Evolutionary conservation across 2,113 vertebrate species (phyloP), one percentile per base, ranked within the genome.

Genomic region (Epinephelus lanceolatus): DNA sequence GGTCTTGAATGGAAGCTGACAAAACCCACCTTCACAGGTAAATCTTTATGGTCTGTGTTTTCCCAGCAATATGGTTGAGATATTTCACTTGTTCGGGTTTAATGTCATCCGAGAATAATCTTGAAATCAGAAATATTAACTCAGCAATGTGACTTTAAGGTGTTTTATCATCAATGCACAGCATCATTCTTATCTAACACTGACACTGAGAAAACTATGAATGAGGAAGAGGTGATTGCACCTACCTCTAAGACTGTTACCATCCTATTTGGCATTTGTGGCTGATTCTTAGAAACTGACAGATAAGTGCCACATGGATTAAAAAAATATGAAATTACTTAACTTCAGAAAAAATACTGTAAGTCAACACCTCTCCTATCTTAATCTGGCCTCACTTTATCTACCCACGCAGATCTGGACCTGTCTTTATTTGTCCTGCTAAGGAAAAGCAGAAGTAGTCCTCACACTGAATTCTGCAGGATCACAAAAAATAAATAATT

Each of bases 101-200:
- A 7, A 0, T 42, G 45, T 59, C 14, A 45, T 8, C 4, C 45
- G n/a, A 47, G 21, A n/a, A n/a, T 21, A 17, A n/a, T 25, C 6
- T 13, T 25, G 19, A 51, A 61, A 55, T 25, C 5, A 23, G 10
- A 10, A 37, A 30, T 19, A 12, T 27, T 51, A 45, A 23, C 47
- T 52, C 3, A 52, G 30, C 17, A 49, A 30, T 72, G 60, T 56
- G 23, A 73, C 27, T 59, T 47, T 25, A 25, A 56, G 15, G 33
- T 77, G 62, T 27, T 30, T 68, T 68, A 59, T 66, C 14, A 65
- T 33, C 19, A 17, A 72, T 25, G 27, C n/a, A 66, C 52, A 57
- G 21, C 61, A 56, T 33, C 2, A 27, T 51, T 51, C 60, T n/a
- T 59, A 63, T 47, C 42, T 45, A 45, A 80, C 9, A 66, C 57